Percentiles rank a stretch among this genome's conserved stretches.
phyloP scores from a whole-genome alignment of 2,113 vertebrate species.

The Seriola dumerili region DNA sequence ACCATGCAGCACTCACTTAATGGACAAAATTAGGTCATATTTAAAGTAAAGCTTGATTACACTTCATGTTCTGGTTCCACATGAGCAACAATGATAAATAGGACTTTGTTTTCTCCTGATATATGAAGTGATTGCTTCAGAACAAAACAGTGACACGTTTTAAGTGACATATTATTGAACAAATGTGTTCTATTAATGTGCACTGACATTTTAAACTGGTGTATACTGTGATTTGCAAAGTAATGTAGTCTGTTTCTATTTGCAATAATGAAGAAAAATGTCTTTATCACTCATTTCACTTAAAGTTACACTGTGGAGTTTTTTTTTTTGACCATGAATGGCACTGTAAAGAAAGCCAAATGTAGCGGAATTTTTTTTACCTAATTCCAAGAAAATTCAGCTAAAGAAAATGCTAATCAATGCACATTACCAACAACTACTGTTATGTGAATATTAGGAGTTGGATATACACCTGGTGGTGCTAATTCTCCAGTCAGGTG shows the following conservation, averaged over 20 bases:
- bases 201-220: constrained; percentile 63
- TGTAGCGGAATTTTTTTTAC: not conserved
- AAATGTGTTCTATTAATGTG: constrained; percentile 62
- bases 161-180: constrained; percentile 59
- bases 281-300: constrained; percentile 4
- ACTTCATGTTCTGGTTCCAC: constrained; percentile 71
- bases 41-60: constrained; percentile 73
- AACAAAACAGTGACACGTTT: constrained; percentile 62
- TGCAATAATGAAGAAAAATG: constrained; percentile 41
- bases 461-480: not conserved
- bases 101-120: constrained; percentile 59
- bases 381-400: not conserved
- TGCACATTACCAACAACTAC: not conserved
- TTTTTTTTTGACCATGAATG: not conserved
- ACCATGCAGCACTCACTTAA: constrained; percentile 62
- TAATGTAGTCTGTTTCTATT: constrained; percentile 32
- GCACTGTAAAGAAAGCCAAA: not conserved
- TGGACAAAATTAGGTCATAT: constrained; percentile 68
- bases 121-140: constrained; percentile 62
- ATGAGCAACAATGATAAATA: constrained; percentile 65
- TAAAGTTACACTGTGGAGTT: not conserved
- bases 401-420: not conserved
- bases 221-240: constrained; percentile 2
- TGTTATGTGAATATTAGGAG: not conserved
- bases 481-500: not conserved